Evolutionary conservation across 2,797 vertebrate genomes (phyloP).

Genomic region (Pachyuromys duprasi): DNA sequence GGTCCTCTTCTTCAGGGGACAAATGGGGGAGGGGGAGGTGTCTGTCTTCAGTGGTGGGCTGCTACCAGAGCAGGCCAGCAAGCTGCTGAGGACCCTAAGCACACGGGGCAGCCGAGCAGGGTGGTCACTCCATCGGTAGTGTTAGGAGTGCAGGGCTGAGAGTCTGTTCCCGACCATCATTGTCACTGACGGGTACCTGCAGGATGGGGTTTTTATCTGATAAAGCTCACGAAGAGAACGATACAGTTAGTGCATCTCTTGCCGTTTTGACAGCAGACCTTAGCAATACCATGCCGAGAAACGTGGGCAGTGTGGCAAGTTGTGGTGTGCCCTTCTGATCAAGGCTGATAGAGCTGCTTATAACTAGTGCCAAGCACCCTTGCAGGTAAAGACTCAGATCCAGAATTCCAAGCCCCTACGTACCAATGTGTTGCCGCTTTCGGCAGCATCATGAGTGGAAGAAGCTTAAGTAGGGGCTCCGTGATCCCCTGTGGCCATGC

Average conservation of each 20-base stretch:
- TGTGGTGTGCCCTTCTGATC: not conserved
- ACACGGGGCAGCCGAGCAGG: not conserved
- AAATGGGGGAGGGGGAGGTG: not conserved
- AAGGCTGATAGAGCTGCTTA: not conserved
- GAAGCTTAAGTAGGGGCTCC: not conserved
- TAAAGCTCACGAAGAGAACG: not conserved
- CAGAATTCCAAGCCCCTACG: not conserved
- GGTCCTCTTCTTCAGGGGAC: not conserved
- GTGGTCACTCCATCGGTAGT: not conserved
- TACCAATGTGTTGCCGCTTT: not conserved
- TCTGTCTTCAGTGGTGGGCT: not conserved
- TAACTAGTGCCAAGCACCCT: not conserved
- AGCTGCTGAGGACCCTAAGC: not conserved
- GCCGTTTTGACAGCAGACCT: not conserved
- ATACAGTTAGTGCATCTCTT: not conserved
- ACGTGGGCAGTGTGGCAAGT: too few species aligned
- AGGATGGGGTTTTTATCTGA: not conserved
- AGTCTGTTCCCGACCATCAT: not conserved
- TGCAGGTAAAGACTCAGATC: not conserved
- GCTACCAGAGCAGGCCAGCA: not conserved
- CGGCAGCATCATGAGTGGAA: not conserved
- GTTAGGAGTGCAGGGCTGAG: not conserved
- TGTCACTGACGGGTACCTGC: not conserved
- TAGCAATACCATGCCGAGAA: not conserved
- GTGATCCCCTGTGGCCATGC: not conserved